Conservation (phyloP, 2,888 invertebrate species). For the Sycophila texana region DNA sequence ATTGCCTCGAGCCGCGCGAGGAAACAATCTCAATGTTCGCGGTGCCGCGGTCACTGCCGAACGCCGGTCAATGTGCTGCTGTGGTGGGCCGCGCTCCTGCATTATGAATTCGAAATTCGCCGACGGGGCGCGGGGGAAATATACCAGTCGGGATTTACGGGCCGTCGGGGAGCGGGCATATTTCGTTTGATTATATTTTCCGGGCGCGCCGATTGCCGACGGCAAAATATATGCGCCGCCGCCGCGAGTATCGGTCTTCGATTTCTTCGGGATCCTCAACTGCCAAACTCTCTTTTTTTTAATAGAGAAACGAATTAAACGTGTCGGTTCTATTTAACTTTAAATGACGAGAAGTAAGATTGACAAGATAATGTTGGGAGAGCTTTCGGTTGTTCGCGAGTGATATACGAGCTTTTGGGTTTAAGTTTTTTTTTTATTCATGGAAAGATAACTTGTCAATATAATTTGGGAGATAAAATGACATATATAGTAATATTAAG, state of each 20-base stretch:
- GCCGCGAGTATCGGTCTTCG: background rate
- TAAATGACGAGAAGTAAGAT: no score
- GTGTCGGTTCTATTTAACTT: no score
- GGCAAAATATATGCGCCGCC: background rate
- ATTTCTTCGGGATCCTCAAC: constrained; percentile 21
- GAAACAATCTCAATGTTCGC: constrained; percentile 25
- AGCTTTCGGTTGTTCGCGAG: no score
- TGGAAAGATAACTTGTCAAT: no score
- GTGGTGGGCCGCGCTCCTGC: constrained; percentile 22
- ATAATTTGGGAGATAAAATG: no score
- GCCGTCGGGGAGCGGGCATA: constrained; percentile 10
- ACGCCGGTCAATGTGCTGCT: constrained; percentile 25
- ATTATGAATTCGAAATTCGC: constrained; percentile 48
- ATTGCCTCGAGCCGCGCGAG: constrained; percentile 11
- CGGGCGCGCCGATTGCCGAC: background rate
- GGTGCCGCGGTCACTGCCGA: constrained; percentile 9
- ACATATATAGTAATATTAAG: no score
- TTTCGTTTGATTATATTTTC: constrained; percentile 43
- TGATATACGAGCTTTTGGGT: no score
- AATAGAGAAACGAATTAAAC: no score
- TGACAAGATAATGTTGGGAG: no score
- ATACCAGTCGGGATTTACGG: constrained; percentile 23
- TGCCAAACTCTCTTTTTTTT: background rate
- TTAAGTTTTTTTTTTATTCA: no score
- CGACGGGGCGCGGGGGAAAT: background rate